Percentiles rank a stretch among this genome's conserved stretches.
Conservation (phyloP, 2,888 invertebrate species). For the Diplolepis rosae region DNA sequence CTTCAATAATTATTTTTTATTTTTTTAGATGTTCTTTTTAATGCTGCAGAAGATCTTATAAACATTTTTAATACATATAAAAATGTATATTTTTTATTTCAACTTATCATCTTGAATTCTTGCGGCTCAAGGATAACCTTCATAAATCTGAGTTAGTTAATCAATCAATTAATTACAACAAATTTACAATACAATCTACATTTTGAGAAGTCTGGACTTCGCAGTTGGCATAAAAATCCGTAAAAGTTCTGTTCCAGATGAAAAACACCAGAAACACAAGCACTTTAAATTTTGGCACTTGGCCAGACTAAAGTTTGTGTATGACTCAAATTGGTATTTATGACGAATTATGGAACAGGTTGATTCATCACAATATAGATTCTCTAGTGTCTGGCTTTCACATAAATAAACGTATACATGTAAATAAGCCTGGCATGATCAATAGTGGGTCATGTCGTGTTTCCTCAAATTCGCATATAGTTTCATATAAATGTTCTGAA, state of each 20-base stretch:
- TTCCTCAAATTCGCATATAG: too few species aligned
- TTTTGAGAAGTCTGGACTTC: not conserved
- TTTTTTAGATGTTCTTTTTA: too few species aligned
- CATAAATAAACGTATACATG: not conserved
- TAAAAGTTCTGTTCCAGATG: not conserved
- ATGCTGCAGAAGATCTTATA: too few species aligned
- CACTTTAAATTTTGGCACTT: not conserved
- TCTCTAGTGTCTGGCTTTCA: not conserved
- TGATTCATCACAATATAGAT: not conserved
- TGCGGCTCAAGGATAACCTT: too few species aligned
- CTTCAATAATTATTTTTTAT: too few species aligned
- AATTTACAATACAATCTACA: not conserved
- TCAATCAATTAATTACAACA: not conserved
- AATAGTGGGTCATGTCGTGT: not conserved
- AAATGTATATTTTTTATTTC: too few species aligned
- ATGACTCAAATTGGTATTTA: not conserved
- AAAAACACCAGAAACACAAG: not conserved
- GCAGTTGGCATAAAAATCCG: not conserved
- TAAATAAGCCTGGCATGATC: not conserved
- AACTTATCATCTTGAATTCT: too few species aligned
- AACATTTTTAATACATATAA: too few species aligned
- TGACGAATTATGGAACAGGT: not conserved
- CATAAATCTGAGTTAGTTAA: too few species aligned
- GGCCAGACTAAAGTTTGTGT: conserved; percentile 8
- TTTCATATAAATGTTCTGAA: too few species aligned